A percentile compares a stretch with the other conserved stretches of the same genome.
Evolutionary conservation across 1,140 invertebrate species (phyloP).

Genomic region (Achatina immaculata): DNA sequence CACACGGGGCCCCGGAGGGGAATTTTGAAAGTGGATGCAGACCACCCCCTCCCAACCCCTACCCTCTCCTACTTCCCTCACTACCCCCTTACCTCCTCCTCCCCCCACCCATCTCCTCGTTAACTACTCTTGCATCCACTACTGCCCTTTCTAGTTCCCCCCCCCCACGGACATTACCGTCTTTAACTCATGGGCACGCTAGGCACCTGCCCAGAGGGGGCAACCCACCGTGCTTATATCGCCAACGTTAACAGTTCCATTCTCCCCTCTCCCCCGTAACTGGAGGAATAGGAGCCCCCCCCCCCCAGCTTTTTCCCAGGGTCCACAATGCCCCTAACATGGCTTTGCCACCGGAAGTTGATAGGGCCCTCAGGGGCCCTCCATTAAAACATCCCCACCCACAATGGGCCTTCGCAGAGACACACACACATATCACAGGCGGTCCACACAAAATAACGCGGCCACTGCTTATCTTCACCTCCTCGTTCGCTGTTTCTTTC

Average conservation of each 20-base stretch:
- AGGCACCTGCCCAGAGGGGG: neutral
- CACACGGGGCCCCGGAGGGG: neutral
- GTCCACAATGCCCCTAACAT: neutral
- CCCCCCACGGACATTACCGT: neutral
- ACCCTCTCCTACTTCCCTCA: neutral
- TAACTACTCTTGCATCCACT: neutral
- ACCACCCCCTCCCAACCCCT: neutral
- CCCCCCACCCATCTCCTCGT: neutral
- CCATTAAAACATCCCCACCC: neutral
- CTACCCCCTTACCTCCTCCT: neutral
- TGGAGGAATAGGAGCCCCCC: neutral
- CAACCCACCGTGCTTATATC: neutral
- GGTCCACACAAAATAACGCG: neutral
- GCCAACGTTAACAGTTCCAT: too few species aligned
- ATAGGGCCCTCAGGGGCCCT: neutral
- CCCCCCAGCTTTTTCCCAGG: neutral
- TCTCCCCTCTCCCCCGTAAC: neutral
- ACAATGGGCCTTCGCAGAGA: neutral
- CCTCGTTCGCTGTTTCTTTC: neutral
- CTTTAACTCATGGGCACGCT: neutral
- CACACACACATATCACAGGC: neutral
- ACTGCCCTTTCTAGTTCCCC: neutral
- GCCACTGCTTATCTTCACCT: neutral
- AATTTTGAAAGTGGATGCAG: neutral
- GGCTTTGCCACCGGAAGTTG: neutral